Base-by-base conservation (phyloP, 2,113 vertebrate genomes). In the Phalacrocorax brasilianus region DNA sequence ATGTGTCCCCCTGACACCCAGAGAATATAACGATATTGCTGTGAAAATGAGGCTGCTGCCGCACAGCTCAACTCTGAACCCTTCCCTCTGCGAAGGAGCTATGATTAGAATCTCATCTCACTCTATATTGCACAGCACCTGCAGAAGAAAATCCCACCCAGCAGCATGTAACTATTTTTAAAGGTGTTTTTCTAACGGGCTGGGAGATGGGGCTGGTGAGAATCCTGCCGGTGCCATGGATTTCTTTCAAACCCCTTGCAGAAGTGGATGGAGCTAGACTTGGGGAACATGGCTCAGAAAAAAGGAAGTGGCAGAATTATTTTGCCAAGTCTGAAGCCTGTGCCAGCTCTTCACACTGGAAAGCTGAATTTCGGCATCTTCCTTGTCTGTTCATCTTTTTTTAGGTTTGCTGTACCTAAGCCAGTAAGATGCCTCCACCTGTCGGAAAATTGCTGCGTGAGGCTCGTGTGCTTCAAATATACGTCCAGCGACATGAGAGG, bases 71-170 rank as follows among this genome's bases (percentile, higher is more conserved):
- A 84, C 95, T 63, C 91, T 97, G 96, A 96, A 93, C 94, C 67
- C 70, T 88, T 97, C 94, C 76, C 82, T 94, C 71, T 86, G 95
- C 1, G 1, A 85, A 55, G 93, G 35, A 96, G 93, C 97, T 95
- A 93, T 93, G 97, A 97, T 97, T 95, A 96, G 95, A 96, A 94
- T 95, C 91, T 96, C 91, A 83, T 97, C 94, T 72, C 10, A 0
- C 84, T 89, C 91, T 61, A 6, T 73, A 20, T 32, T n/a, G 71
- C 66, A 33, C 49, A 30, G 89, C 91, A 96, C 92, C 94, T 97
- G 86, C 81, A 42, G 84, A 52, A 94, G 95, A 96, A 95, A 96
- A 88, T 95, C 94, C 95, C 91, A 95, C 96, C 93, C 89, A 94
- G 94, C 66, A 91, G 66, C 89, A 76, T 4, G 2, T 8, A 82